Evolutionary conservation across 2,797 vertebrate species (phyloP).

Genomic region (Glossophaga mutica): DNA sequence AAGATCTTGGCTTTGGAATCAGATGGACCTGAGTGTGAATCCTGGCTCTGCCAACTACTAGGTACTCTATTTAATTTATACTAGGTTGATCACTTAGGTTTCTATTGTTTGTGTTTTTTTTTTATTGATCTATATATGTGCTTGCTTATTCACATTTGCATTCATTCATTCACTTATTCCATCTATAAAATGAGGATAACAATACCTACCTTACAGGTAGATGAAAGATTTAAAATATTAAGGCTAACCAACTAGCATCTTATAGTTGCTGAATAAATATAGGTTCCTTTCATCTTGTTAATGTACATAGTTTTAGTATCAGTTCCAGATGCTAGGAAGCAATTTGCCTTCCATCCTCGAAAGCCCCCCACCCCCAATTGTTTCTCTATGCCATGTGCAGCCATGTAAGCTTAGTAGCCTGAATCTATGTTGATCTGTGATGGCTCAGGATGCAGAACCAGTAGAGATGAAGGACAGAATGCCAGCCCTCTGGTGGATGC

Average conservation of each 20-base stretch:
- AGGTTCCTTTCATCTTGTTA: neutral
- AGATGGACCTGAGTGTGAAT: neutral
- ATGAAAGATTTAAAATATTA: neutral
- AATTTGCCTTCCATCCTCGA: rapidly evolving
- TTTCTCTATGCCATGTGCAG: neutral
- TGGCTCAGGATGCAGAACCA: neutral
- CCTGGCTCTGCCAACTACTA: neutral
- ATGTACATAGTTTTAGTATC: neutral
- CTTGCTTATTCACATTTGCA: neutral
- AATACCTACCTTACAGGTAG: neutral
- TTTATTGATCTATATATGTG: neutral
- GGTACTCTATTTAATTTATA: neutral
- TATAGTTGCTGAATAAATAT: neutral
- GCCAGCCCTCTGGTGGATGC: neutral
- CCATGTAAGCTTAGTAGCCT: neutral
- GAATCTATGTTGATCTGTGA: neutral
- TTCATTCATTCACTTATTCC: neutral
- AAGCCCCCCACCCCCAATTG: neutral
- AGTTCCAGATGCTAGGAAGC: neutral
- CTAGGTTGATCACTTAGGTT: neutral
- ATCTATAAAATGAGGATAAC: neutral
- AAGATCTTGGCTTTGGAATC: neutral
- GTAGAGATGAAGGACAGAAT: neutral
- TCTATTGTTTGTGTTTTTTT: neutral
- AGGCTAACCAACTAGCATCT: neutral